Percentiles rank a stretch among this genome's conserved stretches.
phyloP scores from a whole-genome alignment of 1,140 invertebrate species.

The Megathymus violae region DNA sequence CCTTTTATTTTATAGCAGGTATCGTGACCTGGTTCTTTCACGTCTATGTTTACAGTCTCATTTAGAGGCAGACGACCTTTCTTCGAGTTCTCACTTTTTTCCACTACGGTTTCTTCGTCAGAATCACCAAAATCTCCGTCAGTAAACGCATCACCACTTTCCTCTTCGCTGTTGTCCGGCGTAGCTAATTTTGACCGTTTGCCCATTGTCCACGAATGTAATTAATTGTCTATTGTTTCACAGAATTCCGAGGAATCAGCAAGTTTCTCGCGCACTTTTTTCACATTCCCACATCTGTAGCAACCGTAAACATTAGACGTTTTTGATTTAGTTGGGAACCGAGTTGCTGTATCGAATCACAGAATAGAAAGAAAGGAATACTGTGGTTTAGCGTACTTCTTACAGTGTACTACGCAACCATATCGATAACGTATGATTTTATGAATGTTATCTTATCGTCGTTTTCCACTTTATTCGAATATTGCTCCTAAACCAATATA shows the following conservation, averaged over 20 bases:
- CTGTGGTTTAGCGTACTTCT: conserved; percentile 51
- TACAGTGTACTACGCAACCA: conserved; percentile 49
- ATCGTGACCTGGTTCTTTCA: conserved; percentile 35
- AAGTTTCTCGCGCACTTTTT: conserved; percentile 45
- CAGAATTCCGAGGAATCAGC: conserved; percentile 45
- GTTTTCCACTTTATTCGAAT: conserved; percentile 54
- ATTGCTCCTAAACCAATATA: conserved; percentile 52
- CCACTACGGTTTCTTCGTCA: conserved; percentile 66
- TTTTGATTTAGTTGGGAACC: conserved; percentile 17
- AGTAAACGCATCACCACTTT: conserved; percentile 76
- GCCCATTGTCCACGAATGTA: conserved; percentile 54
- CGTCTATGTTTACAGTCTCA: conserved; percentile 66
- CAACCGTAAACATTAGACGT: conserved; percentile 45
- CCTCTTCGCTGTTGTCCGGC: conserved; percentile 70
- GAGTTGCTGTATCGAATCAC: conserved; percentile 43
- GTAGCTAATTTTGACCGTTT: conserved; percentile 58
- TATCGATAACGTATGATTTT: conserved; percentile 52
- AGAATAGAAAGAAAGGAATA: conserved; percentile 68
- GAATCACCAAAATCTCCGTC: conserved; percentile 77
- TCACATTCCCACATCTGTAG: conserved; percentile 50
- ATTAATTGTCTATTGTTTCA: conserved; percentile 46
- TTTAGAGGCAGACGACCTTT: conserved; percentile 54
- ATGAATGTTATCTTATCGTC: conserved; percentile 64
- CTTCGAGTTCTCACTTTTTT: conserved; percentile 44
- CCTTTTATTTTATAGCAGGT: conserved; percentile 34